phyloP scores from a whole-genome alignment of 2,113 vertebrate genomes.

The Prunella fulvescens region DNA sequence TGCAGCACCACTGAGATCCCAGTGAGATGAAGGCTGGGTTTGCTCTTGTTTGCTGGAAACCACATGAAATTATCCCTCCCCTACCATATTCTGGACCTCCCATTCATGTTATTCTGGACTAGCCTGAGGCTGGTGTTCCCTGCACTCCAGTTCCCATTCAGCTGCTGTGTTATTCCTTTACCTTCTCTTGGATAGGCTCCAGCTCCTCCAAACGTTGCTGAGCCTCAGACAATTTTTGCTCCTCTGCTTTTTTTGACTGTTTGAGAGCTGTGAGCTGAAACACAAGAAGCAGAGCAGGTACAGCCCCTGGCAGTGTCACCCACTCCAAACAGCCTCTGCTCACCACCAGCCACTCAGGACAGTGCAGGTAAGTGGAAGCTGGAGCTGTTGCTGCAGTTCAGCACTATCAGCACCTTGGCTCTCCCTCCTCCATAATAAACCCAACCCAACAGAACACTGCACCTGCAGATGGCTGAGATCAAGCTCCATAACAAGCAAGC shows the following conservation, averaged over 20 bases:
- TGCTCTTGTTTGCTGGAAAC: neutral
- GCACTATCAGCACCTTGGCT: neutral
- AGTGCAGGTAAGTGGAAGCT: neutral
- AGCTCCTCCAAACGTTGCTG: slow-evolving; percentile 73
- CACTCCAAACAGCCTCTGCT: neutral
- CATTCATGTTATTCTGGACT: neutral
- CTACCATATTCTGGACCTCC: neutral
- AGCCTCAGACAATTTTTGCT: slow-evolving; percentile 58
- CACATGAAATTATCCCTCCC: neutral
- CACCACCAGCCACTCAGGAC: neutral
- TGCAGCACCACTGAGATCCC: neutral
- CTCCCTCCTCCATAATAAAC: accelerated
- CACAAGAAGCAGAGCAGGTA: neutral
- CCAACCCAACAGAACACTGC: neutral
- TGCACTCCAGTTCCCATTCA: neutral
- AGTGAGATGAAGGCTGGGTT: neutral
- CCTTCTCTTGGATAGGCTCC: slow-evolving; percentile 73
- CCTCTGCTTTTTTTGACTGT: slow-evolving; percentile 68
- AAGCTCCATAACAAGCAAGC: neutral
- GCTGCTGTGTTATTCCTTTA: slow-evolving; percentile 13
- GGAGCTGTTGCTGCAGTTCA: neutral
- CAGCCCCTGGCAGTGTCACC: neutral
- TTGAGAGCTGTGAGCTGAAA: slow-evolving; percentile 69
- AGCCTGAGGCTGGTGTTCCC: neutral
- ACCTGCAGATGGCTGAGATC: accelerated